Evolutionary conservation across 2,888 invertebrate genomes (phyloP).

Genomic region (Harpagoxenus sublaevis): DNA sequence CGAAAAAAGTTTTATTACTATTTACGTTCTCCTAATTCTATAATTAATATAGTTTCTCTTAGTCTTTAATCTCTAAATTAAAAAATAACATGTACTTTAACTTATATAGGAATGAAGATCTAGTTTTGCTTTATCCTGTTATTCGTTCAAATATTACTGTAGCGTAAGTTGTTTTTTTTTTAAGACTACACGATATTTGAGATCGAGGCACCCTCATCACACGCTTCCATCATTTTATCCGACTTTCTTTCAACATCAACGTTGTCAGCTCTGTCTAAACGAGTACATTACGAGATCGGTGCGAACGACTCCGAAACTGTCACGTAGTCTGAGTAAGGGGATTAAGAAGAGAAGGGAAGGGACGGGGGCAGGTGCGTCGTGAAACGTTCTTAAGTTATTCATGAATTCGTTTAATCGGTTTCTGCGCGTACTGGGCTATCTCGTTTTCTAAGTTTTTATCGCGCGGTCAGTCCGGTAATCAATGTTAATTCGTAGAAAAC

Average conservation of each 20-base stretch:
- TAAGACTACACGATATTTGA: not conserved
- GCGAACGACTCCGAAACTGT: conserved; percentile 59
- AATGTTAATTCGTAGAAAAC: conserved; percentile 85
- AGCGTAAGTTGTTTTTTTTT: conserved; percentile 7
- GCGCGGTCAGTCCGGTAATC: conserved; percentile 80
- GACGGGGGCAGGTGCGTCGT: conserved; percentile 79
- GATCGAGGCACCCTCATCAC: conserved; percentile 39
- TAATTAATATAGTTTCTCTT: not conserved
- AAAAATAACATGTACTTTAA: not conserved
- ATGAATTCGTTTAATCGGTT: conserved; percentile 86
- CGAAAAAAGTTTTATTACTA: not conserved
- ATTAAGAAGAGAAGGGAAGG: conserved; percentile 46
- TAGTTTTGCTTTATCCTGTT: not conserved
- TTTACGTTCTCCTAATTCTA: not conserved
- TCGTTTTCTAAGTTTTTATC: conserved; percentile 78
- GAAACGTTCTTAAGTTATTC: conserved; percentile 84
- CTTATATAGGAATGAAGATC: conserved; percentile 2
- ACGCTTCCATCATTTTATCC: conserved; percentile 35
- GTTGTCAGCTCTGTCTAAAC: conserved; percentile 53
- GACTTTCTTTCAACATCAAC: conserved; percentile 55
- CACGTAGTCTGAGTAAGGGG: conserved; percentile 46
- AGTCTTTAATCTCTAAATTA: not conserved
- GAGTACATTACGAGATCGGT: conserved; percentile 59
- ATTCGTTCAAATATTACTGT: conserved; percentile 7
- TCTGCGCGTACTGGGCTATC: conserved; percentile 78